Percentiles rank a stretch among this genome's conserved stretches.
Conservation (phyloP, 2,113 vertebrate genomes). For the Cephalopterus ornatus region DNA sequence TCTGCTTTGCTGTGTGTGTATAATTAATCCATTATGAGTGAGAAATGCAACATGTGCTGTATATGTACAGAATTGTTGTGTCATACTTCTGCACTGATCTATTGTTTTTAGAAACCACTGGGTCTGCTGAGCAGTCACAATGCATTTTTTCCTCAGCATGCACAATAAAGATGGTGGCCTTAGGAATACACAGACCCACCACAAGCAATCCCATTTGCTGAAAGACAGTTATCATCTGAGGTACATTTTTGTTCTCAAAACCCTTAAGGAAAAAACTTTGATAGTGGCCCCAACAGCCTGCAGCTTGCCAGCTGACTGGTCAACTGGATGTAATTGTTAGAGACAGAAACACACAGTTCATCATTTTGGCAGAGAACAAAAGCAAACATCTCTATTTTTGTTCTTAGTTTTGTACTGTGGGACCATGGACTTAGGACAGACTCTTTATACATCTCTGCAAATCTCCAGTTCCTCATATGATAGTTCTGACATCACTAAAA, state of each 20-base stretch:
- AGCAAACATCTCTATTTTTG: neutral
- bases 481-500: neutral
- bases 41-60: slow-evolving; percentile 1
- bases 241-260: neutral
- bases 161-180: neutral
- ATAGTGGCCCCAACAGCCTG: neutral
- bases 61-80: neutral
- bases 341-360: neutral
- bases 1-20: neutral
- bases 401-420: neutral
- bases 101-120: slow-evolving; percentile 43
- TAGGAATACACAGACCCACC: neutral
- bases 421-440: neutral
- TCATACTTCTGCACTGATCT: slow-evolving; percentile 10
- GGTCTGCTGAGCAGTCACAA: neutral
- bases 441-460: neutral
- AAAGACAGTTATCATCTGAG: neutral
- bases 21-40: slow-evolving; percentile 27
- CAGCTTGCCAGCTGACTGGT: neutral
- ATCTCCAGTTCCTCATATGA: neutral
- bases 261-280: neutral
- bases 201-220: neutral
- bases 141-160: slow-evolving; percentile 15
- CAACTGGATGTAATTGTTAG: neutral
- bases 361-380: neutral